Evolutionary conservation across 2,113 vertebrate genomes (phyloP).

Genomic region (Gymnogyps californianus): DNA sequence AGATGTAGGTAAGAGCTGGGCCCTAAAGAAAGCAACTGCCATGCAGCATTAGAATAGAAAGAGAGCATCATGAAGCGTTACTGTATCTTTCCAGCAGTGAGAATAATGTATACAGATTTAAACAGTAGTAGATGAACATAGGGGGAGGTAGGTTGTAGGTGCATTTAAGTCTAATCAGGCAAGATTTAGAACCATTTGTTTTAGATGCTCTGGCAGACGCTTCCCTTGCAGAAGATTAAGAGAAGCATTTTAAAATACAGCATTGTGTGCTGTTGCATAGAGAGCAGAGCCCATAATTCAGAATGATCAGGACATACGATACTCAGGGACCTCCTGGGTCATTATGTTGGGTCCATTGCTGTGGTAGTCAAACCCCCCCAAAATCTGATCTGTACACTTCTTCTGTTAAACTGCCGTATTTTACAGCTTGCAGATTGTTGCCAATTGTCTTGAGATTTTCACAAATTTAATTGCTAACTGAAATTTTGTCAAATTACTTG

Average conservation of each 20-base stretch:
- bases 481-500: neutral
- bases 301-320: neutral
- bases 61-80: neutral
- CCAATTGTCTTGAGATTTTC: neutral
- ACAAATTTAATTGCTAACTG: neutral
- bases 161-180: neutral
- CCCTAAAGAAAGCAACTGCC: slow-evolving; percentile 55
- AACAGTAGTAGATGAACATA: neutral
- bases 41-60: slow-evolving; percentile 13
- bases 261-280: neutral
- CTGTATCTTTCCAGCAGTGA: neutral
- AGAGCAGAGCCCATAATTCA: slow-evolving; percentile 16
- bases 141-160: neutral
- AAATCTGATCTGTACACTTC: neutral
- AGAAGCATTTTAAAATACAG: slow-evolving; percentile 1
- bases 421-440: neutral
- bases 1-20: slow-evolving; percentile 73
- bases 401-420: neutral
- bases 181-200: slow-evolving; percentile 32
- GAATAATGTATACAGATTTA: neutral
- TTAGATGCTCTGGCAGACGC: neutral
- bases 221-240: neutral
- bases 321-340: neutral
- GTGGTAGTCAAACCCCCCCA: neutral
- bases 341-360: neutral